phyloP scores from a whole-genome alignment of 2,113 vertebrate species.

The Tetrao urogallus region DNA sequence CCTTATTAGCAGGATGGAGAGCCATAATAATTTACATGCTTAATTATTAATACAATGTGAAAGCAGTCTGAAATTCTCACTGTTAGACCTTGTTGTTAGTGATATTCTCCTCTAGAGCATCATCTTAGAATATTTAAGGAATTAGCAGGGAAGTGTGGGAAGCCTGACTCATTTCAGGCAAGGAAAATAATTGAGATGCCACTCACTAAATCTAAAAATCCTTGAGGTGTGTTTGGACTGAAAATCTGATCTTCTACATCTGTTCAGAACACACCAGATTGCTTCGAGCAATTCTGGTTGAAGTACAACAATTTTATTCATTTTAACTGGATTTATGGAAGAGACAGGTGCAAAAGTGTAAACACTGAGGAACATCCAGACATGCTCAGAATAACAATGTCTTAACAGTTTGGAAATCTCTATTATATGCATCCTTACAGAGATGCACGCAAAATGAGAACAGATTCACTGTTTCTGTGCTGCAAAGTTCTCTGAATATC shows the following conservation, averaged over 20 bases:
- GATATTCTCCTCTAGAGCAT: background rate
- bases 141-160: background rate
- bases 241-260: constrained; percentile 28
- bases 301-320: constrained; percentile 4
- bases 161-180: background rate
- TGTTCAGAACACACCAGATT: constrained; percentile 24
- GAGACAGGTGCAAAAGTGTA: constrained; percentile 14
- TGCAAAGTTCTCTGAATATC: background rate
- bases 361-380: background rate
- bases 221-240: background rate
- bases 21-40: background rate
- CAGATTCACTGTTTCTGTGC: background rate
- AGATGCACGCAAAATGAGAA: background rate
- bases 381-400: background rate
- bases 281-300: background rate
- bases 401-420: background rate
- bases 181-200: background rate
- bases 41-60: background rate
- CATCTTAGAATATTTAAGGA: background rate
- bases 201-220: background rate
- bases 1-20: background rate
- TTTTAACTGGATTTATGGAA: constrained; percentile 26
- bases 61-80: background rate
- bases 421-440: background rate
- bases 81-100: background rate